These are phyloP conservation scores for Camarhynchus parvulus DNA, from an alignment of 2,113 vertebrate genomes.

Conservation along the genomic window DNA sequence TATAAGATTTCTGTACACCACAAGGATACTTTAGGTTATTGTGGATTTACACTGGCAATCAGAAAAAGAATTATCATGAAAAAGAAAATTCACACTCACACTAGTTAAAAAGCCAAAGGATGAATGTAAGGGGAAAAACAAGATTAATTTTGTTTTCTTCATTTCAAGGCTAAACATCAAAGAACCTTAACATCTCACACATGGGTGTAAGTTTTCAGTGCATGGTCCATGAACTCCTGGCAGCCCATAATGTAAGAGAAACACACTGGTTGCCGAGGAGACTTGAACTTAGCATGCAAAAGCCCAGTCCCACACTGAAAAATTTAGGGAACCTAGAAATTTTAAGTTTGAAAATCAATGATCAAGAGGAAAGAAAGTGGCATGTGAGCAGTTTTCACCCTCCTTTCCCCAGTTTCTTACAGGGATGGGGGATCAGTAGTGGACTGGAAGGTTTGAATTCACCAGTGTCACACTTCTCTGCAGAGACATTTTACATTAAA, in stretches of 20 bases:
- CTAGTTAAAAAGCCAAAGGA: not conserved
- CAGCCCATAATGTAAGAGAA: not conserved
- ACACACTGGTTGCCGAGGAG: not conserved
- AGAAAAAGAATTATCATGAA: not conserved
- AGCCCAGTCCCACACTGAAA: not conserved
- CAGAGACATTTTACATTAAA: not conserved
- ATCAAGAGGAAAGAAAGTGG: not conserved
- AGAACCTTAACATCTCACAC: not conserved
- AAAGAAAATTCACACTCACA: not conserved
- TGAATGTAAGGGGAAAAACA: not conserved
- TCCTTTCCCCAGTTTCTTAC: not conserved
- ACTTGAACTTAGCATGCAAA: not conserved
- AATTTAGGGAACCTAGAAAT: not conserved
- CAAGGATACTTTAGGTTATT: not conserved
- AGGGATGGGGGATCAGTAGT: not conserved
- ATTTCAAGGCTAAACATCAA: conserved; percentile 12
- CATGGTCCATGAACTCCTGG: not conserved
- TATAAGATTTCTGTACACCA: not conserved
- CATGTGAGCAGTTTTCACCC: not conserved
- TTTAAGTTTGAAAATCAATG: not conserved
- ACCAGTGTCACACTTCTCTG: not conserved
- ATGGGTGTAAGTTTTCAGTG: not conserved
- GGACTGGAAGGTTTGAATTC: not conserved
- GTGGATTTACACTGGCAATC: not conserved
- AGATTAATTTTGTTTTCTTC: not conserved